A percentile compares a stretch with the other conserved stretches of the same genome.
Evolutionary conservation across 1,140 invertebrate genomes (phyloP).

Genomic region (Lycorma delicatula): DNA sequence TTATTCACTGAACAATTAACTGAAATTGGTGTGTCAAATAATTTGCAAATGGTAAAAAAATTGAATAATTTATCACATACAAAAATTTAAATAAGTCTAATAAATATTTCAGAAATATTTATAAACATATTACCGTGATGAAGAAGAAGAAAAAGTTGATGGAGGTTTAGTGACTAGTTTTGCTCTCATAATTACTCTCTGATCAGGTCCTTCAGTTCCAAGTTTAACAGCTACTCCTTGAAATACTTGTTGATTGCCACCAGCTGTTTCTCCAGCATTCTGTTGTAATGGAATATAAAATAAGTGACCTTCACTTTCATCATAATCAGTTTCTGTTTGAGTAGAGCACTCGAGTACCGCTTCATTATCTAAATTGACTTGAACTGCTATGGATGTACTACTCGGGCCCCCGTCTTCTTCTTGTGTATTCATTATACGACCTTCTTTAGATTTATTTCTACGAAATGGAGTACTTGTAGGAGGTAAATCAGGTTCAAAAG

Average conservation of each 20-base stretch:
- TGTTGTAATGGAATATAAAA: conserved; percentile 58
- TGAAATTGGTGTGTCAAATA: too few relatives aligned
- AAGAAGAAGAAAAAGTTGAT: conserved; percentile 28
- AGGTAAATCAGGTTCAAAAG: conserved; percentile 52
- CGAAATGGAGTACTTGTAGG: conserved; percentile 47
- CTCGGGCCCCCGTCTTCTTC: conserved; percentile 23
- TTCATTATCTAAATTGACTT: conserved; percentile 41
- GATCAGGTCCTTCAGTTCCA: conserved; percentile 53
- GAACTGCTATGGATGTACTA: conserved; percentile 48
- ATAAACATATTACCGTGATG: too few relatives aligned
- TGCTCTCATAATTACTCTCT: conserved; percentile 53
- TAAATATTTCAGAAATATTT: too few relatives aligned
- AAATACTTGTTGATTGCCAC: conserved; percentile 44
- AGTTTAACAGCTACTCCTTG: conserved; percentile 59
- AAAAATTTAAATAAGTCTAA: too few relatives aligned
- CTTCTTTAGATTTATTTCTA: conserved; percentile 29
- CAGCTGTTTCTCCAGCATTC: conserved; percentile 40
- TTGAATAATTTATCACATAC: too few relatives aligned
- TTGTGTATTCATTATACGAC: conserved; percentile 14
- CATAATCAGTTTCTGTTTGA: conserved; percentile 42
- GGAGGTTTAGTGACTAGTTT: conserved; percentile 57
- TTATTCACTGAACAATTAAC: too few relatives aligned
- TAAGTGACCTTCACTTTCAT: conserved; percentile 47
- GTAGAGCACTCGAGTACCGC: conserved; percentile 41
- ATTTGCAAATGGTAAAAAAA: too few relatives aligned